Evolutionary conservation across 2,797 vertebrate genomes (phyloP), one percentile per base, ranked within the genome.

Genomic region (Danio aesculapii): DNA sequence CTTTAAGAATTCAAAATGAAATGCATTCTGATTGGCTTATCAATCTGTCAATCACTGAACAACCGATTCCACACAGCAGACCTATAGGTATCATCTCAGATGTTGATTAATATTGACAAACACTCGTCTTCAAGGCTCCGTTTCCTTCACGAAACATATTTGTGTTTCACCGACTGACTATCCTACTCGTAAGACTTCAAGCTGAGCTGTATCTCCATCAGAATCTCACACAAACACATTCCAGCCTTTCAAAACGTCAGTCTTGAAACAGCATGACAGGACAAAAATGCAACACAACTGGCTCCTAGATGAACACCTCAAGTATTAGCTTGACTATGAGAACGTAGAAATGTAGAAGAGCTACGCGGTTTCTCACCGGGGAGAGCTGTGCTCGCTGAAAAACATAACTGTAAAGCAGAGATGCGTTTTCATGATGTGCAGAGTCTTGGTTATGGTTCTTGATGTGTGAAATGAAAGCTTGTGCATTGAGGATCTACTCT

Each of bases 401-500:
- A 71, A 30, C 30, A 30, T 30, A 3, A 30, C 1, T 11, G 7
- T 44, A 8, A 64, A 64, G 41, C 61, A 63, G 61, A n/a, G 30
- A 6, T n/a, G n/a, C 8, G 0, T 2, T 44, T 6, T 58, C 43
- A 46, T 21, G 53, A 72, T 72, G 39, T 39, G 19, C 30, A 9
- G 30, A 19, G 13, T 59, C 55, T 59, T 16, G 0, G 10, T 14
- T 57, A 46, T 46, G 1, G 41, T n/a, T n/a, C n/a, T n/a, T n/a
- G n/a, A 72, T 39, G 43, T 44, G 3, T 47, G 7, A 75, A 75
- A 75, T 50, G n/a, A 62, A 75, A 75, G 19, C 39, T 67, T 62
- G 57, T 74, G 43, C 44, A 39, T 62, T 75, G 74, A 76, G 61
- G 50, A 55, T 55, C 57, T 75, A 61, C 57, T 49, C 58, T 49